These are phyloP conservation scores for Pyrocoelia pectoralis DNA, from an alignment of 2,888 invertebrate species.

Conservation along the genomic window DNA sequence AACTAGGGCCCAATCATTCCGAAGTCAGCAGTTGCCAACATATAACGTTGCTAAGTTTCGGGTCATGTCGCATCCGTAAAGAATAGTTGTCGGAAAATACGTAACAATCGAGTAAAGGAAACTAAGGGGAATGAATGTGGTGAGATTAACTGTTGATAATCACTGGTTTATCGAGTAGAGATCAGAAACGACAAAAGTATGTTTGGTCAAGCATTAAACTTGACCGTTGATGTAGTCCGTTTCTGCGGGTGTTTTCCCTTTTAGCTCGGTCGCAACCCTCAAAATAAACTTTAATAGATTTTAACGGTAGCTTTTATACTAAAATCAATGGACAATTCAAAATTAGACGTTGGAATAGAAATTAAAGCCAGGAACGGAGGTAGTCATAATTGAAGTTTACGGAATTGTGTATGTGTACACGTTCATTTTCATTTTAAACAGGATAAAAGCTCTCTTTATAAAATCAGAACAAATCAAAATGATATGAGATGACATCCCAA, in stretches of 20 bases:
- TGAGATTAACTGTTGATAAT: constrained; percentile 13
- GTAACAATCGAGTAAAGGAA: too few species aligned
- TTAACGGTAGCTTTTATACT: constrained; percentile 16
- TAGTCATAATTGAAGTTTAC: neutral
- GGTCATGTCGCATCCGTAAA: neutral
- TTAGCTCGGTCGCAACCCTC: constrained; percentile 21
- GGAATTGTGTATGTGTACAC: constrained; percentile 1
- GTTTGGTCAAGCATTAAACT: constrained; percentile 51
- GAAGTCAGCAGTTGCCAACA: constrained; percentile 19
- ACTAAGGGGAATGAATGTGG: too few species aligned
- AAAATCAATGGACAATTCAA: constrained; percentile 8
- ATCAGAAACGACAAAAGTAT: constrained; percentile 52
- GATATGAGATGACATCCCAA: constrained; percentile 36
- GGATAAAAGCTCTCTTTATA: constrained; percentile 27
- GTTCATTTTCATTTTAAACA: constrained; percentile 31
- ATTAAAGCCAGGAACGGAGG: neutral
- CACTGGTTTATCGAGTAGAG: constrained; percentile 48
- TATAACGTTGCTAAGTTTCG: neutral
- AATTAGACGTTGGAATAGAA: constrained; percentile 1
- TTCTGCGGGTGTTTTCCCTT: constrained; percentile 41
- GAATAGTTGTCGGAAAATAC: neutral
- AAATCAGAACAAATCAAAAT: constrained; percentile 36
- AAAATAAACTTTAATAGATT: constrained; percentile 29
- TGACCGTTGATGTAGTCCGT: constrained; percentile 39
- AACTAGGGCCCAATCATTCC: constrained; percentile 46